Conservation (phyloP, 2,797 vertebrate genomes). For the Sebastes reedi region DNA sequence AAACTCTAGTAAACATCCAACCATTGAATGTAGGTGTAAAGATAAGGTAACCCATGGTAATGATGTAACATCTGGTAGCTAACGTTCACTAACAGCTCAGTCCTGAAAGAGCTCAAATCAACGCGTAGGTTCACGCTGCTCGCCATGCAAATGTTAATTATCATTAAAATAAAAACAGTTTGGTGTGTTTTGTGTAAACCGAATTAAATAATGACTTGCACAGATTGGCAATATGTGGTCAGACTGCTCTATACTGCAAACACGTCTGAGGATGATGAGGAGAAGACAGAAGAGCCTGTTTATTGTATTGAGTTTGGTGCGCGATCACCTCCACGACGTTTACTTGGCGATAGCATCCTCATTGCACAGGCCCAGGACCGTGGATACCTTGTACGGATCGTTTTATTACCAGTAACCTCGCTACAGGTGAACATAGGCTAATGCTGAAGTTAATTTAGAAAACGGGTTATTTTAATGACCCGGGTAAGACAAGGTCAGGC, state of each 20-base stretch:
- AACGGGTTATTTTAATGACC: constrained; percentile 21
- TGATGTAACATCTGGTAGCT: neutral
- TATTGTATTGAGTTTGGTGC: constrained; percentile 10
- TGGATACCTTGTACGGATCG: neutral
- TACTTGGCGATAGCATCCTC: neutral
- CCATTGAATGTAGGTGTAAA: fast-evolving
- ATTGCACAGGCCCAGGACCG: neutral
- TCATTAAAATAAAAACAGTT: no score
- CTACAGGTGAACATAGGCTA: neutral
- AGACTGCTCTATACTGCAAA: fast-evolving
- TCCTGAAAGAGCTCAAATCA: constrained; percentile 51
- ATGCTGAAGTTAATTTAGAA: neutral
- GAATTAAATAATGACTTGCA: neutral
- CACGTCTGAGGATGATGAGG: neutral
- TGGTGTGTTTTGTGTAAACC: neutral
- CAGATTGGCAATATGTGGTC: fast-evolving
- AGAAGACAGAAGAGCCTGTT: neutral
- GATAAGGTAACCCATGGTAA: neutral
- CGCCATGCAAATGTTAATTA: neutral
- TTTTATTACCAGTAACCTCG: neutral
- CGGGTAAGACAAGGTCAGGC: constrained; percentile 15
- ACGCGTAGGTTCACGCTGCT: neutral
- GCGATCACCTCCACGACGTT: neutral
- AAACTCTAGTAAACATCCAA: neutral
- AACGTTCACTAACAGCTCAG: constrained; percentile 22